These are phyloP conservation scores for Plutella xylostella DNA, from an alignment of 2,888 invertebrate genomes.

Conservation along the genomic window DNA sequence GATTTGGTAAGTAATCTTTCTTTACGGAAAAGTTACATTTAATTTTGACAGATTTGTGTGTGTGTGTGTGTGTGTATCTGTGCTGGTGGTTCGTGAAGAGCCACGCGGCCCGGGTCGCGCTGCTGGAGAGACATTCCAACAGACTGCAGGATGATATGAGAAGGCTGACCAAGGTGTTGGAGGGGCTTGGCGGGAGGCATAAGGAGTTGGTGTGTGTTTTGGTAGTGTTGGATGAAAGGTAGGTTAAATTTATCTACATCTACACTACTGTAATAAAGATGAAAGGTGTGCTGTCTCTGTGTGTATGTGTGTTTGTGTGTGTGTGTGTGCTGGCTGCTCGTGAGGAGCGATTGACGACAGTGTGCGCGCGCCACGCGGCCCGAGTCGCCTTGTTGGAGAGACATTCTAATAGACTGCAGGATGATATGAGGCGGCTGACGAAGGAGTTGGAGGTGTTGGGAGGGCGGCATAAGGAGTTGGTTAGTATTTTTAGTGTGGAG, in stretches of 20 bases:
- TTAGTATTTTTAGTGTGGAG: too few species aligned
- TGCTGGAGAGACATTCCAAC: constrained; percentile 52
- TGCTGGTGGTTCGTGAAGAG: too few species aligned
- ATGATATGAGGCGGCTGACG: constrained; percentile 54
- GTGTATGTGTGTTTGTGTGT: too few species aligned
- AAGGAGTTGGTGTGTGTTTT: constrained; percentile 30
- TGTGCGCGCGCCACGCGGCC: constrained; percentile 44
- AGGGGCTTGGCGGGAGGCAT: constrained; percentile 25
- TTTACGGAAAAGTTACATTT: too few species aligned
- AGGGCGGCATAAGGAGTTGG: constrained; percentile 30
- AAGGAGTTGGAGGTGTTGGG: constrained; percentile 36
- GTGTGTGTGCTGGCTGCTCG: constrained; percentile 38
- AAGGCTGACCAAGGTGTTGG: constrained; percentile 42
- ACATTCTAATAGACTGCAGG: constrained; percentile 44
- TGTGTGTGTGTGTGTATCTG: too few species aligned
- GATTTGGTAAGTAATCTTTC: constrained; percentile 41
- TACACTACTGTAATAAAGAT: too few species aligned
- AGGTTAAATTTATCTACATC: too few species aligned
- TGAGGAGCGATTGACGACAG: constrained; percentile 47
- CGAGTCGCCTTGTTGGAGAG: constrained; percentile 50
- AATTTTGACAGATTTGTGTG: too few species aligned
- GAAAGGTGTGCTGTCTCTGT: too few species aligned
- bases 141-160: constrained; percentile 55
- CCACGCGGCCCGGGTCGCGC: constrained; percentile 47
- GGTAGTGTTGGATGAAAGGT: too few species aligned